Conservation (phyloP, 1,140 invertebrate species). For the Drosophila bifasciata region DNA sequence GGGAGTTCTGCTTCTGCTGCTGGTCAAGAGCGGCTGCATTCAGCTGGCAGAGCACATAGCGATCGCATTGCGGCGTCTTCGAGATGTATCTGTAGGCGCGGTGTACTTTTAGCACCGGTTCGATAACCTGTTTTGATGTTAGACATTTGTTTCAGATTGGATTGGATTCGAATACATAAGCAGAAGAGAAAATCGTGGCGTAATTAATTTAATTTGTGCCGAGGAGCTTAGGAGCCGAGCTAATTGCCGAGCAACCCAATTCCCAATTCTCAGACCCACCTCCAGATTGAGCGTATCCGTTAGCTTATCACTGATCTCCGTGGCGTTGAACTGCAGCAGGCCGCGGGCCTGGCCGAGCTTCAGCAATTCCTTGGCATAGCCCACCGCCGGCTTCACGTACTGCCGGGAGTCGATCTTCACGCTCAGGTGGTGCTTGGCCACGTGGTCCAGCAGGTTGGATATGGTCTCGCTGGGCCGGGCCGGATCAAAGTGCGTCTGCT, state of each 20-base stretch:
- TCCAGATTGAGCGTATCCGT: constrained; percentile 92
- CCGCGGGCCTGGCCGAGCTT: constrained; percentile 88
- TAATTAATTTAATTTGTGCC: constrained; percentile 76
- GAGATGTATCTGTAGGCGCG: constrained; percentile 90
- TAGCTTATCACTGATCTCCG: constrained; percentile 89
- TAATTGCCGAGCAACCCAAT: constrained; percentile 44
- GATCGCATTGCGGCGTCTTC: constrained; percentile 89
- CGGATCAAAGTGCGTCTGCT: constrained; percentile 89
- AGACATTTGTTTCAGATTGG: constrained; percentile 30
- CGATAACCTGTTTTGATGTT: constrained; percentile 86
- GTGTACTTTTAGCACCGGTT: constrained; percentile 90
- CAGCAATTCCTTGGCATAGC: constrained; percentile 89
- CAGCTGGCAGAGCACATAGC: constrained; percentile 90
- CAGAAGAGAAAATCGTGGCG: constrained; percentile 61
- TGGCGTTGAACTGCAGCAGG: constrained; percentile 86
- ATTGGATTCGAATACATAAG: constrained; percentile 42
- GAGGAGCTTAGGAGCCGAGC: constrained; percentile 26
- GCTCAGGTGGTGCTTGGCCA: constrained; percentile 88
- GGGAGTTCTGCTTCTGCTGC: constrained; percentile 61
- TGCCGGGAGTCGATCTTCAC: constrained; percentile 89
- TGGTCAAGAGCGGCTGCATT: constrained; percentile 86
- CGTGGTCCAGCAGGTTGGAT: constrained; percentile 87
- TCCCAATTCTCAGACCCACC: constrained; percentile 50
- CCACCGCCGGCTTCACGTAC: constrained; percentile 90
- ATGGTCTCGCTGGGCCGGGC: constrained; percentile 88